phyloP scores from a whole-genome alignment of 2,888 invertebrate genomes.

The Candidula unifasciata region DNA sequence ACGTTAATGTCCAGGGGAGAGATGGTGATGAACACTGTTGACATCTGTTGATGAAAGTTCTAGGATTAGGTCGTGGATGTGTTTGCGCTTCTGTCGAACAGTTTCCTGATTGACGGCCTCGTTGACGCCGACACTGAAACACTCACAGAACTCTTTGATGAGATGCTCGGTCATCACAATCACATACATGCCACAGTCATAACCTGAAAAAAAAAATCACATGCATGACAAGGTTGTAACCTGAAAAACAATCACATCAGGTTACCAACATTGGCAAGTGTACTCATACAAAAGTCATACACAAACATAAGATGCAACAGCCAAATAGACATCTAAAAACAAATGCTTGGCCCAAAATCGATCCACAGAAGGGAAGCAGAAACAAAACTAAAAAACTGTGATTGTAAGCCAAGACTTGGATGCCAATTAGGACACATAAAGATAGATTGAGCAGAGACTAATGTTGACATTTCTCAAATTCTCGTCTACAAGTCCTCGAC shows the following conservation, averaged over 20 bases:
- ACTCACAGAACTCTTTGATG: conserved; percentile 70
- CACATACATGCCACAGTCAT: conserved; percentile 95
- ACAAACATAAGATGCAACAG: too few relatives aligned
- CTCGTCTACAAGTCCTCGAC: too few relatives aligned
- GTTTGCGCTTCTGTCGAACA: conserved; percentile 64
- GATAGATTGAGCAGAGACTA: too few relatives aligned
- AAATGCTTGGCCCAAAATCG: neutral
- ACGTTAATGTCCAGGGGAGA: neutral
- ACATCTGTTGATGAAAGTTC: conserved; percentile 56
- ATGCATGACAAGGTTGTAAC: too few relatives aligned
- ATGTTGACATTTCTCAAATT: too few relatives aligned
- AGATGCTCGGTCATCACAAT: conserved; percentile 86
- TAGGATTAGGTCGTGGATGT: conserved; percentile 66
- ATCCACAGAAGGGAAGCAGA: too few relatives aligned
- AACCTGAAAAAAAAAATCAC: conserved; percentile 78
- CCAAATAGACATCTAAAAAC: neutral
- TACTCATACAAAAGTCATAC: too few relatives aligned
- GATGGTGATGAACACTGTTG: conserved; percentile 20
- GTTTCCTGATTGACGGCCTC: conserved; percentile 63
- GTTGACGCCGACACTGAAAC: conserved; percentile 63
- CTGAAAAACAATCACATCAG: too few relatives aligned
- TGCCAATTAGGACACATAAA: too few relatives aligned
- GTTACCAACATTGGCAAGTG: too few relatives aligned
- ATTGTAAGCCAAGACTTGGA: too few relatives aligned
- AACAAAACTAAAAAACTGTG: too few relatives aligned